Evolutionary conservation across 2,113 vertebrate species (phyloP).

Genomic region (Callipepla squamata): DNA sequence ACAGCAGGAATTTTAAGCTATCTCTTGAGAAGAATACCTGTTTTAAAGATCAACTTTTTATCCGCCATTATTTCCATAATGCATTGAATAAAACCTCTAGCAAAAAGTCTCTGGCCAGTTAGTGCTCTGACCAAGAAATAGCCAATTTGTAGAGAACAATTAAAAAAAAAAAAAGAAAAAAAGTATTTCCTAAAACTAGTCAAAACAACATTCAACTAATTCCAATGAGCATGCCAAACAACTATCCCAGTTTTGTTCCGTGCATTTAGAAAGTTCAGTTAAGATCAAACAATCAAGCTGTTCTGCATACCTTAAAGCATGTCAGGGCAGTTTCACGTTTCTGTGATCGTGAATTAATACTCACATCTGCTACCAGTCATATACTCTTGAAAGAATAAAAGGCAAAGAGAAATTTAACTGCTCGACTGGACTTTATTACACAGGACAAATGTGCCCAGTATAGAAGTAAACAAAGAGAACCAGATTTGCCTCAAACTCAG

Average conservation of each 20-base stretch:
- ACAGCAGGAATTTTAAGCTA: background rate
- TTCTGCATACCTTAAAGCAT: slow-evolving; percentile 18
- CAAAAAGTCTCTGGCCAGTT: background rate
- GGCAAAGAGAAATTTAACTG: background rate
- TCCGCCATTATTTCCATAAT: background rate
- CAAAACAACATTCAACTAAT: background rate
- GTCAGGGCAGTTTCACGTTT: background rate
- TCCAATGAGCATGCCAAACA: background rate
- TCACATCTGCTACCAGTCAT: background rate
- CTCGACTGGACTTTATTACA: background rate
- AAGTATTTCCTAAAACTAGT: background rate
- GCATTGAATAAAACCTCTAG: background rate
- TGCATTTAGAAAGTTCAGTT: background rate
- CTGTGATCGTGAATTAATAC: background rate
- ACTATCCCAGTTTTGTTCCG: background rate
- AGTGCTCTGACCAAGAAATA: background rate
- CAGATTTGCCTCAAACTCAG: too few species aligned
- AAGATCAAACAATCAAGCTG: background rate
- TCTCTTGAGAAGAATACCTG: background rate
- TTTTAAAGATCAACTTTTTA: background rate
- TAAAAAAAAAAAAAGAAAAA: accelerated
- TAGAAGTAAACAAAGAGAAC: background rate
- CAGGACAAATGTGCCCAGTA: accelerated
- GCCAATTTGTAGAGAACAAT: background rate
- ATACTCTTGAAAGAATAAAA: background rate